phyloP scores from a whole-genome alignment of 2,113 vertebrate species.

The Chinchilla lanigera region DNA sequence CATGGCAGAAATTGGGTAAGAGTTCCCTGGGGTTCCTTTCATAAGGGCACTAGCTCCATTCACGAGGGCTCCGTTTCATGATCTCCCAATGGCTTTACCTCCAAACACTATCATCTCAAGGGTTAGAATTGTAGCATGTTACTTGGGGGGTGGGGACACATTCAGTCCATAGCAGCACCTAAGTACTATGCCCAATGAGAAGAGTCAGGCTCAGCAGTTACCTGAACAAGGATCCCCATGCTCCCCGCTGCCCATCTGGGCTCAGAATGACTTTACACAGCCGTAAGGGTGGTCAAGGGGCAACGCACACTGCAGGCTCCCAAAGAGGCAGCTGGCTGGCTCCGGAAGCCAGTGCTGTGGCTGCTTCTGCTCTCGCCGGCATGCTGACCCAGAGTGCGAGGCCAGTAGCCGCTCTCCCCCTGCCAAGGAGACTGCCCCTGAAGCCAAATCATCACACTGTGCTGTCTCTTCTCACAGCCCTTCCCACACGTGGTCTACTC shows the following conservation, averaged over 20 bases:
- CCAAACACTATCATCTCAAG: neutral
- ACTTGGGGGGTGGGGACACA: neutral
- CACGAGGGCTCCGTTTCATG: neutral
- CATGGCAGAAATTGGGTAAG: neutral
- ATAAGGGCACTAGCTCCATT: neutral
- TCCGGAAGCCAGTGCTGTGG: neutral
- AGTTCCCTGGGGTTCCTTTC: neutral
- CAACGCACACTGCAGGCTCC: neutral
- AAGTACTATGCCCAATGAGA: accelerated
- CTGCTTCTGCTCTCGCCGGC: neutral
- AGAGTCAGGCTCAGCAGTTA: accelerated
- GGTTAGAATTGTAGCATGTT: neutral
- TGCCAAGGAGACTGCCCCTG: neutral
- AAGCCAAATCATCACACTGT: neutral
- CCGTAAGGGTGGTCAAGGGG: neutral
- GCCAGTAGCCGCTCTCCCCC: neutral
- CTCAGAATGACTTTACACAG: neutral
- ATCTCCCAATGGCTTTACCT: neutral
- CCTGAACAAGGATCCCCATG: neutral
- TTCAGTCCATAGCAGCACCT: neutral
- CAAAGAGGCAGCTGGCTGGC: neutral
- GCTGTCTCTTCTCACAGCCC: neutral
- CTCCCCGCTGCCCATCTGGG: neutral
- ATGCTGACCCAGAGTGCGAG: neutral
- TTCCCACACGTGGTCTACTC: neutral